A percentile compares a stretch with the other conserved stretches of the same genome.
Evolutionary conservation across 92 coral and sea anemone species (phyloP).

Genomic region (Zoanthus sansibaricus): DNA sequence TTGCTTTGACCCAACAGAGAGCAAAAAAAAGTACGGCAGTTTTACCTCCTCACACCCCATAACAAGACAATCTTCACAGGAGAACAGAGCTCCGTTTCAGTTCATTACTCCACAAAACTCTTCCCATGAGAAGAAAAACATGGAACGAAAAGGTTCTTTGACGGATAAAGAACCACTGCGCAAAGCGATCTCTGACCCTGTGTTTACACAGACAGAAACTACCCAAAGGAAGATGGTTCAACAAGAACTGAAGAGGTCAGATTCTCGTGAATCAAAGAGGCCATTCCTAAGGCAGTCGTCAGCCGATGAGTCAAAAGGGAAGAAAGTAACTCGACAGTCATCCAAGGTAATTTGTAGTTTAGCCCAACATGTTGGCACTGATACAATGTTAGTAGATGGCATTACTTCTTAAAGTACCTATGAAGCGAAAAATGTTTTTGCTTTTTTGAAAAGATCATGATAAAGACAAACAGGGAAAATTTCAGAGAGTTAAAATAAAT

Average conservation of each 20-base stretch:
- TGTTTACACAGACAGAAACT: conserved; percentile 15
- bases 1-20: conserved; percentile 2
- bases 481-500: no score
- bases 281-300: conserved; percentile 22
- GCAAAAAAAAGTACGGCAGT: neutral
- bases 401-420: no score
- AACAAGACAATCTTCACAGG: conserved; percentile 6
- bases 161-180: conserved; percentile 38
- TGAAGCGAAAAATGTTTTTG: no score
- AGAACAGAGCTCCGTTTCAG: conserved; percentile 46
- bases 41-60: neutral
- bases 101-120: conserved; percentile 16
- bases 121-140: neutral
- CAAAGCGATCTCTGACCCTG: conserved; percentile 26
- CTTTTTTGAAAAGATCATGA: no score
- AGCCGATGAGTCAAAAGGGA: conserved; percentile 20
- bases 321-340: conserved; percentile 22
- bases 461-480: no score
- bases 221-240: neutral
- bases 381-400: no score
- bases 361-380: no score
- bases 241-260: conserved; percentile 4
- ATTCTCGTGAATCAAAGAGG: conserved; percentile 1
- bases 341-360: conserved; percentile 12
- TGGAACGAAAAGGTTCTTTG: neutral